Evolutionary conservation across 37 sponge, comb jelly and placozoan species (phyloP).

Genomic region (Oopsacas minuta): DNA sequence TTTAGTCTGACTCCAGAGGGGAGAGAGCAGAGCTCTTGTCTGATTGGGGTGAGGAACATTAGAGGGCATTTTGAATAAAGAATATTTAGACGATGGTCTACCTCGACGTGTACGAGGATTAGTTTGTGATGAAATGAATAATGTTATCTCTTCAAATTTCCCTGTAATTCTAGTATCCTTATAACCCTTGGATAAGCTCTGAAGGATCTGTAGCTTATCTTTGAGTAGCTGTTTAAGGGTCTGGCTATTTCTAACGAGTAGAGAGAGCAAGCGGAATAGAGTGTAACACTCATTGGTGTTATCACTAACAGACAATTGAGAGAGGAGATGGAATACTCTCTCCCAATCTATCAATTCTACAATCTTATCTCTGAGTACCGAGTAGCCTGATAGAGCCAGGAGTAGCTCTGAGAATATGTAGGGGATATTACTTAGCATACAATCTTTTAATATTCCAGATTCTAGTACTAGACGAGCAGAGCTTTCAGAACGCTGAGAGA

Average conservation of each 20-base stretch:
- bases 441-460: neutral
- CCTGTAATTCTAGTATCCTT: neutral
- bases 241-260: neutral
- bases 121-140: neutral
- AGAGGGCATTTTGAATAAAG: neutral
- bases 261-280: neutral
- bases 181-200: neutral
- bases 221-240: neutral
- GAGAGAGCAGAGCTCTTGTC: neutral
- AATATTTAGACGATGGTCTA: neutral
- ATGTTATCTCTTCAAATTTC: neutral
- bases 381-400: neutral
- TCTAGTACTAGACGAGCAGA: neutral
- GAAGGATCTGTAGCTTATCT: neutral
- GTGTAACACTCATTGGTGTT: neutral
- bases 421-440: neutral
- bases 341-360: neutral
- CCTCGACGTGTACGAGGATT: neutral
- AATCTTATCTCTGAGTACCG: neutral
- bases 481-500: neutral
- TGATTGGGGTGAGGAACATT: neutral
- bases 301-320: neutral
- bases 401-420: neutral
- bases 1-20: neutral
- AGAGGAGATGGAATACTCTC: neutral